phyloP scores from a whole-genome alignment of 2,797 vertebrate species.

The Gadopsis marmoratus region DNA sequence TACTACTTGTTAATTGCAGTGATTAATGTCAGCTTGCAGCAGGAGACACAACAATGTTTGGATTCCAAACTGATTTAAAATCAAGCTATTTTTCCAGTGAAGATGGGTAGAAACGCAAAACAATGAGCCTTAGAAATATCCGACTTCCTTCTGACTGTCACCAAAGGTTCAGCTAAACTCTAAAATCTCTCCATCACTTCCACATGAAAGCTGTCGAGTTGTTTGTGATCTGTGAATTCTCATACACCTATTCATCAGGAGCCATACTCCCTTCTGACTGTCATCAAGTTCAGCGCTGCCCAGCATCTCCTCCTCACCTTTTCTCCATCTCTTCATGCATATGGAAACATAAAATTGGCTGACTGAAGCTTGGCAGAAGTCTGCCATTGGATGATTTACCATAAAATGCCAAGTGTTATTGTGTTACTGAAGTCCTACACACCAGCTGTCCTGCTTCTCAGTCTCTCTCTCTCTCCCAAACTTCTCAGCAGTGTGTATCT shows the following conservation, averaged over 20 bases:
- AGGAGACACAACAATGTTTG: neutral
- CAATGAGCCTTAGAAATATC: neutral
- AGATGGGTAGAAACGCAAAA: neutral
- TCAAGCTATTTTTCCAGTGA: neutral
- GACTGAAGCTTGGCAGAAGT: conserved; percentile 59
- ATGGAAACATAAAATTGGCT: conserved; percentile 61
- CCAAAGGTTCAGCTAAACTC: conserved; percentile 1
- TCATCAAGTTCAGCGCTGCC: conserved; percentile 43
- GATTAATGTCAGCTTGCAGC: neutral
- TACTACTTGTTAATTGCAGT: neutral
- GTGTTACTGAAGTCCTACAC: conserved; percentile 83
- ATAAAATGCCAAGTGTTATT: conserved; percentile 79
- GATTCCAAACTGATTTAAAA: neutral
- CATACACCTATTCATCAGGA: conserved; percentile 9
- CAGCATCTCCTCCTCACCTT: conserved; percentile 55
- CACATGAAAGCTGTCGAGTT: conserved; percentile 10
- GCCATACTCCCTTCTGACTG: conserved; percentile 33
- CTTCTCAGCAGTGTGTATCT: conserved; percentile 68
- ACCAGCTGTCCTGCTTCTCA: conserved; percentile 83
- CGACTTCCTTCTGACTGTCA: neutral
- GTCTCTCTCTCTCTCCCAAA: conserved; percentile 72
- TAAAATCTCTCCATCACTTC: neutral
- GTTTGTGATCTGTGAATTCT: conserved; percentile 16
- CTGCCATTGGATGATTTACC: conserved; percentile 61
- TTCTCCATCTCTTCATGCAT: conserved; percentile 47